These are phyloP conservation scores for Cetoscarus ocellatus DNA, from an alignment of 2,797 vertebrate genomes.

Conservation along the genomic window DNA sequence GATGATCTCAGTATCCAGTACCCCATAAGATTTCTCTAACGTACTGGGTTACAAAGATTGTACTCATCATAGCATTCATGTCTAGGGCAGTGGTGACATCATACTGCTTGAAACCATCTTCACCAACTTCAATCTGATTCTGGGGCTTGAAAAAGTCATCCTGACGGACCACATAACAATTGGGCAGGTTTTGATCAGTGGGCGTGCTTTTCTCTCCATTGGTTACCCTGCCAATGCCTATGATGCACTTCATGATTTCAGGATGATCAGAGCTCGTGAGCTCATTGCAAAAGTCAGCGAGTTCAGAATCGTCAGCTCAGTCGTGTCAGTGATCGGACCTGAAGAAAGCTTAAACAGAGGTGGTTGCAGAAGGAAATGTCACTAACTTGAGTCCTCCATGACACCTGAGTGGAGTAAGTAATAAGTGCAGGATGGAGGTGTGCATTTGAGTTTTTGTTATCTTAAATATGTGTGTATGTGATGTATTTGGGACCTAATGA, in stretches of 20 bases:
- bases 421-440: neutral
- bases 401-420: too few species aligned
- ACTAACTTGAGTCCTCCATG: too few species aligned
- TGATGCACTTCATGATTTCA: neutral
- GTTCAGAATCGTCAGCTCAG: too few species aligned
- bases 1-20: slow-evolving; percentile 82
- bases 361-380: too few species aligned
- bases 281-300: too few species aligned
- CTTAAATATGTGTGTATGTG: slow-evolving; percentile 8
- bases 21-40: slow-evolving; percentile 91
- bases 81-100: slow-evolving; percentile 93
- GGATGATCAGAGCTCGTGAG: too few species aligned
- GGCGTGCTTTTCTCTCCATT: slow-evolving; percentile 95
- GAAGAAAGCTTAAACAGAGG: too few species aligned
- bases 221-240: slow-evolving; percentile 84
- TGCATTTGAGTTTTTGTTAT: slow-evolving; percentile 16
- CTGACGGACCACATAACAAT: slow-evolving; percentile 93
- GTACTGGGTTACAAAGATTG: slow-evolving; percentile 91
- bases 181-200: slow-evolving; percentile 88
- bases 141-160: slow-evolving; percentile 96
- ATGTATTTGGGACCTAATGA: slow-evolving; percentile 35
- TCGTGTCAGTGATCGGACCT: too few species aligned
- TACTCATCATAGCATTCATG: slow-evolving; percentile 95
- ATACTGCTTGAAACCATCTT: slow-evolving; percentile 83
- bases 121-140: slow-evolving; percentile 87